Percentiles rank a stretch among this genome's conserved stretches.
Evolutionary conservation across 2,797 vertebrate genomes (phyloP).

Genomic region (Sebastes steindachneri): DNA sequence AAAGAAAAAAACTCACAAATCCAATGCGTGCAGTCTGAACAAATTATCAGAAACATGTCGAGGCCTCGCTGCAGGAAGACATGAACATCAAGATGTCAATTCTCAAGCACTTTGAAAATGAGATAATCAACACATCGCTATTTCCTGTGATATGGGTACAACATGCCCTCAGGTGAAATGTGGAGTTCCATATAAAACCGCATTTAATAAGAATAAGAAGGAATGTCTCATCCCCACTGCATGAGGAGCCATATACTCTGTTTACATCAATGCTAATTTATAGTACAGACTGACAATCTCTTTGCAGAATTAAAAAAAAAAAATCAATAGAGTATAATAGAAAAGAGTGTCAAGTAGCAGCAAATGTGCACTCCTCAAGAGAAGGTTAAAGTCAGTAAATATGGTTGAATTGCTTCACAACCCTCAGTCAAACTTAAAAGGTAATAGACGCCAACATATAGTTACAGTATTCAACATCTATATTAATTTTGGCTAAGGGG

Average conservation of each 20-base stretch:
- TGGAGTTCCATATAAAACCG: background rate
- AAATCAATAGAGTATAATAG: background rate
- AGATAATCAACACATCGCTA: slow-evolving; percentile 8
- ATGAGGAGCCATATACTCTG: background rate
- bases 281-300: background rate
- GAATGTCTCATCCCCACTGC: background rate
- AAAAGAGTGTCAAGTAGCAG: background rate
- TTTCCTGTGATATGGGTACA: slow-evolving; percentile 29
- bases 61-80: slow-evolving; percentile 8
- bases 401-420: background rate
- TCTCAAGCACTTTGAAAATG: background rate
- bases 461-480: background rate
- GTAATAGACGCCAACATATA: background rate
- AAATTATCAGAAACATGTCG: slow-evolving; percentile 20
- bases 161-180: background rate
- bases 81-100: background rate
- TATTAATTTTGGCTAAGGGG: background rate
- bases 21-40: background rate
- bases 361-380: background rate
- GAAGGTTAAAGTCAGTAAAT: background rate
- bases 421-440: background rate
- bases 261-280: background rate
- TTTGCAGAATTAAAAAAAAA: background rate
- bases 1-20: slow-evolving; percentile 24
- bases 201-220: background rate